These are phyloP conservation scores for Nipponacmea schrenckii DNA, from an alignment of 2,888 invertebrate species.

Conservation along the genomic window DNA sequence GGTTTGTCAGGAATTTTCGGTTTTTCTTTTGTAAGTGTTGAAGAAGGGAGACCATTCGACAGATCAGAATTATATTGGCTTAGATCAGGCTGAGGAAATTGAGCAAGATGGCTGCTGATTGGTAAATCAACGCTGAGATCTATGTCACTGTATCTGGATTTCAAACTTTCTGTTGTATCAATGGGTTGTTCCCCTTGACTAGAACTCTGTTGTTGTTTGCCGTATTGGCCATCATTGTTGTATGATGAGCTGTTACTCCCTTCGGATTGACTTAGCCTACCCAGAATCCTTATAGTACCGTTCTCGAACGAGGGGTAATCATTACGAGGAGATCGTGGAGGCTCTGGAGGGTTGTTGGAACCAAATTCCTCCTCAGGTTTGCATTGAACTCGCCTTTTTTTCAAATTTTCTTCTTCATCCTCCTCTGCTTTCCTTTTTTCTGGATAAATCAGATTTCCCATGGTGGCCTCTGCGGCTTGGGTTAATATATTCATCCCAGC, in stretches of 20 bases:
- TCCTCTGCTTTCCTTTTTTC: conserved; percentile 15
- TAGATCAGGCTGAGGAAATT: not conserved
- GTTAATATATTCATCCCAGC: conserved; percentile 2
- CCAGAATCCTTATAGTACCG: not conserved
- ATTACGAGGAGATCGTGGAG: not conserved
- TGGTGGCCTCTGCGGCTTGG: not conserved
- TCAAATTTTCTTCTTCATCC: conserved; percentile 10
- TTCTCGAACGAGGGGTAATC: not conserved
- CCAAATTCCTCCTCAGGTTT: conserved; percentile 1
- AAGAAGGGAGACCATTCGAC: not conserved
- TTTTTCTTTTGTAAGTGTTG: not conserved
- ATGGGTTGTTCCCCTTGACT: not conserved
- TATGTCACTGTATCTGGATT: too few relatives aligned
- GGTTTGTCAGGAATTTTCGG: not conserved
- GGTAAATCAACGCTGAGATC: not conserved
- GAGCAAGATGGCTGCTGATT: not conserved
- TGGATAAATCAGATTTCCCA: not conserved
- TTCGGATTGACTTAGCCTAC: not conserved
- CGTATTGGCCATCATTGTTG: not conserved
- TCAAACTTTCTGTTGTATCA: not conserved
- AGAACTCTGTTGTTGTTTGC: not conserved
- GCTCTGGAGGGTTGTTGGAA: not conserved
- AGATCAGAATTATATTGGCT: not conserved
- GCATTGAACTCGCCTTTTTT: not conserved
- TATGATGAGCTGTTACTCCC: not conserved